Percentiles rank a stretch among this genome's conserved stretches.
Conservation (phyloP, 2,797 vertebrate species). For the Ceyx erithaca region DNA sequence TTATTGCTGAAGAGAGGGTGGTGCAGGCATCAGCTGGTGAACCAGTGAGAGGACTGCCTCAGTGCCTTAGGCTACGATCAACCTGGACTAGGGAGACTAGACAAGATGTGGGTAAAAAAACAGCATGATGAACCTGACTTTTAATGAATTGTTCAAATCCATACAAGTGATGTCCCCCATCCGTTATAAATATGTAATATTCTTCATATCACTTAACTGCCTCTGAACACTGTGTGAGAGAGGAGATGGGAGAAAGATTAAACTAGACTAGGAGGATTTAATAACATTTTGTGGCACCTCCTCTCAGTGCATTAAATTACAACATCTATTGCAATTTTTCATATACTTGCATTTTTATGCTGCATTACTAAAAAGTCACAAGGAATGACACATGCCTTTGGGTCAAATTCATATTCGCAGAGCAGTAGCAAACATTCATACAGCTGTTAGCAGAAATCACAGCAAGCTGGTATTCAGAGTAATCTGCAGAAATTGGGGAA, state of each 20-base stretch:
- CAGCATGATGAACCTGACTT: not conserved
- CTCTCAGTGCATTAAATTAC: not conserved
- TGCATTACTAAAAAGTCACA: not conserved
- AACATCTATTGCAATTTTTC: not conserved
- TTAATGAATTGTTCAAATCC: constrained; percentile 29
- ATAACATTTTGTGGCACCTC: constrained; percentile 4
- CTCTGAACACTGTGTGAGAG: constrained; percentile 38
- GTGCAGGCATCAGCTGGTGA: not conserved
- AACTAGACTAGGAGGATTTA: constrained; percentile 29
- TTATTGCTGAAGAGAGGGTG: not conserved
- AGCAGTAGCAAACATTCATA: not conserved
- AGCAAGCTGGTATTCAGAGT: not conserved
- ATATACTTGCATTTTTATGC: not conserved
- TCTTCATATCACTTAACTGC: constrained; percentile 33
- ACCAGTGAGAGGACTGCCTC: not conserved
- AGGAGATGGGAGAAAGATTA: constrained; percentile 34
- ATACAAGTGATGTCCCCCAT: constrained; percentile 1
- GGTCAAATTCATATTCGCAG: constrained; percentile 3
- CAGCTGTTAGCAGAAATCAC: not conserved
- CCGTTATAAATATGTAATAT: constrained; percentile 25
- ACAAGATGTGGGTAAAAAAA: not conserved
- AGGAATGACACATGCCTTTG: not conserved
- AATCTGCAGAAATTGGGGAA: not conserved
- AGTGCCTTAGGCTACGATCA: not conserved
- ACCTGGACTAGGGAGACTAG: not conserved